Evolutionary conservation across 2,888 invertebrate species (phyloP).

Genomic region (Pediacus dermestoides): DNA sequence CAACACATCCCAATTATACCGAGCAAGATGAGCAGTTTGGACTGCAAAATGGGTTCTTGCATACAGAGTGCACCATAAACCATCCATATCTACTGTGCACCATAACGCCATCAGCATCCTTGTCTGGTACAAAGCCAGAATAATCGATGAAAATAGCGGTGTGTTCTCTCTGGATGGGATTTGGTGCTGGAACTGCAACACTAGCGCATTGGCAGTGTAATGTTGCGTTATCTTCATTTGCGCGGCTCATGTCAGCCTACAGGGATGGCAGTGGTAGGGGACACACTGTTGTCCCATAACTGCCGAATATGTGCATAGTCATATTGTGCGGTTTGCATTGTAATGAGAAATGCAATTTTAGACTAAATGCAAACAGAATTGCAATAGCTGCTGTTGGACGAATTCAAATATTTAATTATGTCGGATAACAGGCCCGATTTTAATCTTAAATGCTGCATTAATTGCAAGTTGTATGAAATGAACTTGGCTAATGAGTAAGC

Average conservation of each 20-base stretch:
- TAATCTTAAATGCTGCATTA: slow-evolving; percentile 13
- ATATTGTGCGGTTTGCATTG: slow-evolving; percentile 32
- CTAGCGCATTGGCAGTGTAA: slow-evolving; percentile 37
- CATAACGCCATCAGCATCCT: slow-evolving; percentile 8
- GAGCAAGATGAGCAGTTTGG: slow-evolving; percentile 39
- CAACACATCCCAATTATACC: slow-evolving; percentile 43
- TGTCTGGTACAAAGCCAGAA: slow-evolving; percentile 3
- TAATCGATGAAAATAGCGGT: slow-evolving; percentile 6
- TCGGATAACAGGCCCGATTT: slow-evolving; percentile 18
- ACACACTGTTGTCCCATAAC: slow-evolving; percentile 31
- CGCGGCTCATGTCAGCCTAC: slow-evolving; percentile 39
- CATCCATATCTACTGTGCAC: slow-evolving; percentile 25
- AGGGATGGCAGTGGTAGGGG: slow-evolving; percentile 33
- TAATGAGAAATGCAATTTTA: slow-evolving; percentile 39
- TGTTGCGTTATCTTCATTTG: slow-evolving; percentile 48
- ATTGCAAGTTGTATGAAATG: slow-evolving; percentile 5
- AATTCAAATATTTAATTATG: slow-evolving; percentile 36
- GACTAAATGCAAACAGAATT: slow-evolving; percentile 29
- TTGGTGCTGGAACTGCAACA: slow-evolving; percentile 31
- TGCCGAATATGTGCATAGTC: slow-evolving; percentile 26
- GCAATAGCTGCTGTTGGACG: slow-evolving; percentile 26
- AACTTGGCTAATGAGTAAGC: slow-evolving; percentile 6
- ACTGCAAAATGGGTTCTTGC: slow-evolving; percentile 40
- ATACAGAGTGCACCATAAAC: slow-evolving; percentile 40
- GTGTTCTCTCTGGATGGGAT: slow-evolving; percentile 17